Evolutionary conservation across 2,888 invertebrate species (phyloP).

Genomic region (Papilio demoleus): DNA sequence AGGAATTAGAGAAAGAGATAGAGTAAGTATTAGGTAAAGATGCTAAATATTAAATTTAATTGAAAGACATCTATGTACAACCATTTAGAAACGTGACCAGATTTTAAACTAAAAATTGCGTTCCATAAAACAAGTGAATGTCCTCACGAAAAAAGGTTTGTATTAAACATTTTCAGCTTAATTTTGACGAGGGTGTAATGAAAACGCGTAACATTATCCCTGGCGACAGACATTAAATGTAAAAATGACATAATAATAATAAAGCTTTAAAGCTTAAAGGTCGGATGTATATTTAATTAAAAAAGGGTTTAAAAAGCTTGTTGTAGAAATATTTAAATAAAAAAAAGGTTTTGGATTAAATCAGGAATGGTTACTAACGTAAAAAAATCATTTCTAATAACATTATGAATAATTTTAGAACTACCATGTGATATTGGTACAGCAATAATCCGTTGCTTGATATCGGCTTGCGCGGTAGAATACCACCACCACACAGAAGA

Average conservation of each 20-base stretch:
- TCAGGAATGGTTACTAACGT: no score
- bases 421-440: no score
- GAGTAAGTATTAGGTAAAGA: no score
- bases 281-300: no score
- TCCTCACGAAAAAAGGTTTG: neutral
- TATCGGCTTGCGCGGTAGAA: neutral
- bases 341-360: no score
- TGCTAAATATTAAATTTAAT: neutral
- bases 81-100: neutral
- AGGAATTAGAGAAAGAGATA: no score
- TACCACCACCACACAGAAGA: no score
- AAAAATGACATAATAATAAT: neutral
- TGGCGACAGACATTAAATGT: slow-evolving; percentile 3
- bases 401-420: no score
- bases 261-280: neutral
- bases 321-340: no score
- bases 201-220: slow-evolving; percentile 2
- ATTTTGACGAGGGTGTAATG: slow-evolving; percentile 17
- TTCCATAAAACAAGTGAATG: neutral
- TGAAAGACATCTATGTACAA: neutral
- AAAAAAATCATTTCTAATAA: no score
- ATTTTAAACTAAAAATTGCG: no score
- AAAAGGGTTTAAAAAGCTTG: neutral
- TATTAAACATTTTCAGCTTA: slow-evolving; percentile 6
- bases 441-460: no score